Base-by-base conservation (phyloP, 2,888 invertebrate genomes). In the Hartigia nigra region DNA sequence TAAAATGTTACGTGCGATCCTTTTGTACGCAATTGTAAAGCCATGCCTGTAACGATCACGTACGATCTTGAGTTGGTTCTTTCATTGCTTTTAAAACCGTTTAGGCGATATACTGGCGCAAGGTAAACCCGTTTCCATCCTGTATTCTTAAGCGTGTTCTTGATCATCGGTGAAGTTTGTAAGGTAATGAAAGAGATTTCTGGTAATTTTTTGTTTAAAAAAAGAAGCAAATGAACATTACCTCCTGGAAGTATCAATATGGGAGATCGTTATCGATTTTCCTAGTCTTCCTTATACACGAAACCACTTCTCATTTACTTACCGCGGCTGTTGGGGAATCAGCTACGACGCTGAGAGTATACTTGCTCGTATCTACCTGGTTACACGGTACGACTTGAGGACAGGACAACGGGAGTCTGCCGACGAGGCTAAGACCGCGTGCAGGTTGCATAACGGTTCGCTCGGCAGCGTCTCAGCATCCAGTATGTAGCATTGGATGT, bases 401-500 rank as follows among this genome's bases (percentile, higher is more conserved):
- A 87, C 86, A 83, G 83, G 80, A 76, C 87, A 86, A 86, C 84
- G 86, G 86, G 84, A 85, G 84, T 83, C 85, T 75, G 78, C 82
- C 74, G 76, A 77, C 84, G 84, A 83, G 82, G 55, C 81, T 80
- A 83, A 83, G 84, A 83, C 85, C 84, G 84, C 78, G 78, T 83
- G 82, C 88, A 88, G 89, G 89, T 88, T 89, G 88, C 88, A 88
- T 89, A 89, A 89, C 88, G 88, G 88, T 89, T 79, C 83, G 80
- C 79, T 75, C 78, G 55, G 23, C 55, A 78, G 78, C 78, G 70
- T 78, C 78, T 75, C 86, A 84, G 86, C 86, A 85, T 86, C 85
- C 85, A 86, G 82, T 82, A 80, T 86, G 78, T 84, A 84, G 83
- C 80, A 83, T 76, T 70, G 78, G 70, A 77, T 79, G 77, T 77